Evolutionary conservation across 2,888 invertebrate genomes (phyloP).

Genomic region (Sycophila texana): DNA sequence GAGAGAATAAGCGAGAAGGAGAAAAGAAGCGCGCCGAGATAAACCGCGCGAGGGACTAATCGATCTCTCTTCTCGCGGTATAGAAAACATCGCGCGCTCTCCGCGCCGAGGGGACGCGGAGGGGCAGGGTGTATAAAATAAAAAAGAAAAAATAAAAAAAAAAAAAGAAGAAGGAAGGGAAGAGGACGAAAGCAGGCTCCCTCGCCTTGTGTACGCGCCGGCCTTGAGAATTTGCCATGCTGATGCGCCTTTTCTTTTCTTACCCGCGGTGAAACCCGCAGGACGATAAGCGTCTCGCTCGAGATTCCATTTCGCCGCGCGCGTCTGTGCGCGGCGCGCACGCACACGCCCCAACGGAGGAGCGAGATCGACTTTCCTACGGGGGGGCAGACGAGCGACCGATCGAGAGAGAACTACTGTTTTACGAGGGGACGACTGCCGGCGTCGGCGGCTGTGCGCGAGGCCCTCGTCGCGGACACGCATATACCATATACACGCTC

Average conservation of each 20-base stretch:
- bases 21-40: constrained; percentile 1
- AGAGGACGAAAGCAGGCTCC: background rate
- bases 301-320: constrained; percentile 11
- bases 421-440: constrained; percentile 4
- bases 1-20: background rate
- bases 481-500: background rate
- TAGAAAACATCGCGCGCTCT: background rate
- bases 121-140: background rate
- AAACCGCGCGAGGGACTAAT: constrained; percentile 34
- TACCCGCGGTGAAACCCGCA: background rate
- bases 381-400: background rate
- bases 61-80: constrained; percentile 18
- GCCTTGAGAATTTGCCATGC: constrained; percentile 37
- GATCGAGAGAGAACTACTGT: background rate
- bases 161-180: background rate
- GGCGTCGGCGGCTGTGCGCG: background rate
- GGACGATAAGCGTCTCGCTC: background rate
- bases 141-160: background rate
- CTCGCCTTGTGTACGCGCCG: background rate
- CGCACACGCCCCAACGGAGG: background rate
- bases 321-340: background rate
- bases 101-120: too few species aligned
- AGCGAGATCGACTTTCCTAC: constrained; percentile 4
- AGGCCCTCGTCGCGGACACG: background rate
- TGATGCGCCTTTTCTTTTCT: constrained; percentile 29